phyloP scores from a whole-genome alignment of 1,140 invertebrate species.

The Pseudachorutes palmiensis region DNA sequence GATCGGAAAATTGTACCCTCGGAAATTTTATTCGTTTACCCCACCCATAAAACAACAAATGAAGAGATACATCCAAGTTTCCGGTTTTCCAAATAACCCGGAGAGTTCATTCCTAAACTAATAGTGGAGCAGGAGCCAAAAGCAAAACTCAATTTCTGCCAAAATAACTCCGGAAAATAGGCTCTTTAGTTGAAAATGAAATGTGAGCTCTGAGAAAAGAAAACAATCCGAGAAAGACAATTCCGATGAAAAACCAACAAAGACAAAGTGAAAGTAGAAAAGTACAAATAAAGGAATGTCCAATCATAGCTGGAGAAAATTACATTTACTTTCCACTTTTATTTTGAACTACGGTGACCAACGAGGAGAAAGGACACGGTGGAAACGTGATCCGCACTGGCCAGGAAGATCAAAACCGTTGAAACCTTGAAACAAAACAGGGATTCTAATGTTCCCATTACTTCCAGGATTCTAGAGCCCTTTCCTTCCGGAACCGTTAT shows the following conservation, averaged over 20 bases:
- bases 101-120: too few relatives aligned
- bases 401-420: neutral
- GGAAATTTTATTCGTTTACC: too few relatives aligned
- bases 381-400: neutral
- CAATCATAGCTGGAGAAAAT: neutral
- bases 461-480: too few relatives aligned
- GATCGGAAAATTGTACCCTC: too few relatives aligned
- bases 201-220: neutral
- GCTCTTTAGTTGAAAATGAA: neutral
- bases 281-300: neutral
- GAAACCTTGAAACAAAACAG: neutral
- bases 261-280: neutral
- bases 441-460: too few relatives aligned
- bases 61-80: too few relatives aligned
- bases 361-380: too few relatives aligned
- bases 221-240: constrained; percentile 1
- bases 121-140: too few relatives aligned
- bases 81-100: too few relatives aligned
- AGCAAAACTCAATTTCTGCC: constrained; percentile 6
- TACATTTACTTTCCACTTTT: constrained; percentile 5
- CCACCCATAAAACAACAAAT: too few relatives aligned
- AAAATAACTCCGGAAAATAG: neutral
- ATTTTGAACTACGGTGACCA: neutral
- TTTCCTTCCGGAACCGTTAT: too few relatives aligned
- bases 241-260: constrained; percentile 3